Conservation (phyloP, 2,797 vertebrate genomes). For the Phalloptychus januarius region DNA sequence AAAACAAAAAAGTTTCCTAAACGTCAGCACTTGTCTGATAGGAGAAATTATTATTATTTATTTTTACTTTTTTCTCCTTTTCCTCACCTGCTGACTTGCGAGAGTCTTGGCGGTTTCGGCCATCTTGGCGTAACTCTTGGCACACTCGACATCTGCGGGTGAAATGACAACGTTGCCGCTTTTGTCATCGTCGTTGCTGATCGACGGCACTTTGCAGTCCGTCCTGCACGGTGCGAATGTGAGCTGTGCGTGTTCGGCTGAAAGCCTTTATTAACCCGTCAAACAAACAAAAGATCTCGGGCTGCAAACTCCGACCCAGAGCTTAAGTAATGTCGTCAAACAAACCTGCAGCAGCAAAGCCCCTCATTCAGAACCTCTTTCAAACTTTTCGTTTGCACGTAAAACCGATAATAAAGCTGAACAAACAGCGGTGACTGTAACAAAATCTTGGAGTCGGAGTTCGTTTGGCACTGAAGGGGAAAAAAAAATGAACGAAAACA, state of each 20-base stretch:
- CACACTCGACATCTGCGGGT: slow-evolving; percentile 90
- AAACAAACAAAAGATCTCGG: slow-evolving; percentile 42
- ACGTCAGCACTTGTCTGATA: neutral
- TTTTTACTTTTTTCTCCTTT: too few species aligned
- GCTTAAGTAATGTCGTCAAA: slow-evolving; percentile 21
- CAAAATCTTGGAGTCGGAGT: neutral
- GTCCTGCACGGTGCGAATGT: slow-evolving; percentile 13
- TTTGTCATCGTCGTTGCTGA: neutral
- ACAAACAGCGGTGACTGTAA: neutral
- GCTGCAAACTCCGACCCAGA: slow-evolving; percentile 42
- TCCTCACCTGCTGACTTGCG: slow-evolving; percentile 88
- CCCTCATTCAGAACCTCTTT: slow-evolving; percentile 2
- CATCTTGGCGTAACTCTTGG: slow-evolving; percentile 93
- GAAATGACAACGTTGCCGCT: neutral
- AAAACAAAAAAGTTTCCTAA: neutral
- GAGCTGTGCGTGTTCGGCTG: slow-evolving; percentile 34
- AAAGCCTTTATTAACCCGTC: slow-evolving; percentile 60
- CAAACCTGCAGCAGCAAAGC: slow-evolving; percentile 7
- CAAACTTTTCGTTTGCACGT: neutral
- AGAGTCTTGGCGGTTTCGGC: slow-evolving; percentile 92
- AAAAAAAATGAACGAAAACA: neutral
- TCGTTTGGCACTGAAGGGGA: neutral
- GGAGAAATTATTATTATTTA: too few species aligned
- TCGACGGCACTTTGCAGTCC: slow-evolving; percentile 14
- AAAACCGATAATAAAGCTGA: neutral